Evolutionary conservation across 2,797 vertebrate species (phyloP).

Genomic region (Phataginus tetradactyla): DNA sequence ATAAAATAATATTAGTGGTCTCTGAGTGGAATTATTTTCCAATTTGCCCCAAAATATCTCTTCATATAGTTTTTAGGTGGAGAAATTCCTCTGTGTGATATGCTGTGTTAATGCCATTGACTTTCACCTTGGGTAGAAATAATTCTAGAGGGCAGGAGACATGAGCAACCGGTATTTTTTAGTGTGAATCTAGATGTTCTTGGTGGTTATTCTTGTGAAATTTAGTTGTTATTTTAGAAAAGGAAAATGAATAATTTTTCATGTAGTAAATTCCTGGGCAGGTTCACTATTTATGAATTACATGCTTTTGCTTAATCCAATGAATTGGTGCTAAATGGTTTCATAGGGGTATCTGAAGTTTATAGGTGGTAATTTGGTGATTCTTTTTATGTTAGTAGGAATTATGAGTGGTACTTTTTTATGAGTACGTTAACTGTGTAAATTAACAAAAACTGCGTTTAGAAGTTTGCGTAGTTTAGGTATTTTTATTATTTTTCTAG

Average conservation of each 20-base stretch:
- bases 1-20: background rate
- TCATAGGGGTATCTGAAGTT: background rate
- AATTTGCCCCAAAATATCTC: background rate
- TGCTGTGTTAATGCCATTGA: background rate
- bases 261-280: slow-evolving; percentile 23
- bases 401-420: background rate
- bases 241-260: slow-evolving; percentile 15
- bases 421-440: background rate
- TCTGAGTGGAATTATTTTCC: slow-evolving; percentile 42
- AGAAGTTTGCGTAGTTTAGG: background rate
- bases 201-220: background rate
- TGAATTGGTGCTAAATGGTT: background rate
- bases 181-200: background rate
- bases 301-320: background rate
- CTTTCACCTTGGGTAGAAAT: background rate
- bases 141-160: background rate
- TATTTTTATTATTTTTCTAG: slow-evolving; percentile 39
- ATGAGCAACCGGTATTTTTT: background rate
- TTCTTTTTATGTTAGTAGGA: background rate
- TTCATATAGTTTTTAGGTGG: background rate
- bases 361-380: background rate
- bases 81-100: background rate
- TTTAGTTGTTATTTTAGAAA: slow-evolving; percentile 41
- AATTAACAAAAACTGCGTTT: slow-evolving; percentile 16
- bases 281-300: background rate